Conservation (phyloP, 2,113 vertebrate species). For the Hippolais icterina region DNA sequence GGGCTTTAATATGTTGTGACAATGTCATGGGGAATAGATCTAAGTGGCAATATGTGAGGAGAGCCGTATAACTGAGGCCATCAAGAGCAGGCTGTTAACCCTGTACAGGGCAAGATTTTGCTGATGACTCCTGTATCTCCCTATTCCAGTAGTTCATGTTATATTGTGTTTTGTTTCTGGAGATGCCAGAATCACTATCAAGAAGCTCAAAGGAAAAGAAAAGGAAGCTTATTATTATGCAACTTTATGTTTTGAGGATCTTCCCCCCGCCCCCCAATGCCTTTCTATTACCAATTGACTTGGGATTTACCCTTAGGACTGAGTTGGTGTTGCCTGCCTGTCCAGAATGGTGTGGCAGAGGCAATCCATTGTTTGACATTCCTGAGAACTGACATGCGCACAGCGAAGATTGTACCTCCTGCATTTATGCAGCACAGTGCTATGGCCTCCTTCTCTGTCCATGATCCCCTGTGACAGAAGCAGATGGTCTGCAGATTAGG, state of each 20-base stretch:
- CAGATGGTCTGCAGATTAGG: background rate
- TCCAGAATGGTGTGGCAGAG: background rate
- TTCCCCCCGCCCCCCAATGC: too few relatives aligned
- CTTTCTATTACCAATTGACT: background rate
- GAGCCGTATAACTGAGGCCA: background rate
- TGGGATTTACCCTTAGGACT: background rate
- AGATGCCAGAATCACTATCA: background rate
- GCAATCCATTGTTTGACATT: background rate
- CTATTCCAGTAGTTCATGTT: background rate
- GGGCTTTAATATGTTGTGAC: constrained; percentile 49
- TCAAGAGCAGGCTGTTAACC: background rate
- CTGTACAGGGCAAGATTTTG: background rate
- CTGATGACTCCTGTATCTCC: background rate
- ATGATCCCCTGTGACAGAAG: background rate
- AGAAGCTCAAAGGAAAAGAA: background rate
- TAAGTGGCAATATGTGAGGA: background rate
- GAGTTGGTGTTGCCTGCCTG: background rate
- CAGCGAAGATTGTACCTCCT: background rate
- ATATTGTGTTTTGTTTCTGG: background rate
- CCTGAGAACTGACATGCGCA: background rate
- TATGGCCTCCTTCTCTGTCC: background rate
- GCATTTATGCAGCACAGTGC: background rate
- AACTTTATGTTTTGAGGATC: background rate
- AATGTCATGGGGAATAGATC: background rate
- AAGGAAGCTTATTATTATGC: background rate